Base-by-base conservation (phyloP, 2,888 invertebrate species). In the Tupiocoris notatus region DNA sequence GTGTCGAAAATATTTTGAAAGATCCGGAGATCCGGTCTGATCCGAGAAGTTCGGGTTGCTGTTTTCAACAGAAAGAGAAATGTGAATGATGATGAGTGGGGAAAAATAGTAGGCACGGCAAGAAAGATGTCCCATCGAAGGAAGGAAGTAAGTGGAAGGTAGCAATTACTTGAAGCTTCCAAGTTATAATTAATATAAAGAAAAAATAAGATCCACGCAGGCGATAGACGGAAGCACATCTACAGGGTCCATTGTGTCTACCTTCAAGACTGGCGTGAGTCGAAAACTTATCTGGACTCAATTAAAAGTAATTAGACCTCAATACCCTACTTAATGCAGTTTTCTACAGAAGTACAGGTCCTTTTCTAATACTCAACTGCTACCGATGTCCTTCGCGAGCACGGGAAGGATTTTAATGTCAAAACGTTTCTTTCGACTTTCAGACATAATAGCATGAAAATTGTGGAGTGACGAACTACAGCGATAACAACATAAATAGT, bases 141-240 rank as follows among this genome's bases (percentile, higher is more conserved):
- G 65, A 65, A 65, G 65, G n/a, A 65, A 65, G 65, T 65, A 39
- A 25, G 39, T 65, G 24, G 25, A 65, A 39, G 39, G 65, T 65
- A 65, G 65, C 65, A 65, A 65, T 65, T 65, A 65, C 25, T 17
- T 25, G 65, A n/a, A 39, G 24, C 65, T 39, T 12, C 39, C 17
- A 18, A 20, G 17, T 65, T 65, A 39, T 65, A 65, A 65, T 65
- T 65, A 65, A 39, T 65, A 25, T 39, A 24, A 65, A 24, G 54
- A 65, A 65, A 65, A 65, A 39, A 65, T n/a, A 39, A 65, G 65
- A 65, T 65, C 25, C 65, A 65, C 65, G 65, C 65, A 39, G 39
- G 12, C 39, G 39, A 39, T 39, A 39, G 39, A 12, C 39, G 12
- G 39, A 12, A 12, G 6, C 39, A 39, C 39, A 39, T 39, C 39